phyloP scores from a whole-genome alignment of 2,113 vertebrate genomes.

The Calcarius ornatus region DNA sequence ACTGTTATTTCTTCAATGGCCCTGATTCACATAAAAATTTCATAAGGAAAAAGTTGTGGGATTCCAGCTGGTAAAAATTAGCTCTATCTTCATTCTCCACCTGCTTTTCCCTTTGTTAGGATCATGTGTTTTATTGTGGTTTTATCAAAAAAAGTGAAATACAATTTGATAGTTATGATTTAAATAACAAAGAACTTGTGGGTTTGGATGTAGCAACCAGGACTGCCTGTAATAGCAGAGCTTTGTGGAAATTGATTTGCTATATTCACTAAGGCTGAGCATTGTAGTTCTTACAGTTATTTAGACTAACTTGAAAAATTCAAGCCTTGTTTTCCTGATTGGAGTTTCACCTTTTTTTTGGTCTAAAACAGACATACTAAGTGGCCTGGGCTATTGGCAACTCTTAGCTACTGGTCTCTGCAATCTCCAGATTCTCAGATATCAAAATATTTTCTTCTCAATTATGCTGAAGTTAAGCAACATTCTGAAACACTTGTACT shows the following conservation, averaged over 20 bases:
- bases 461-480: not conserved
- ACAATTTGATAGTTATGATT: not conserved
- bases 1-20: conserved; percentile 37
- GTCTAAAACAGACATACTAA: not conserved
- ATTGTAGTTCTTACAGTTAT: not conserved
- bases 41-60: not conserved
- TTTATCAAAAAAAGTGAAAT: not conserved
- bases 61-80: conserved; percentile 18
- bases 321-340: not conserved
- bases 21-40: conserved; percentile 14
- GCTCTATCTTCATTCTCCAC: not conserved
- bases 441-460: not conserved
- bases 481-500: not conserved
- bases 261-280: not conserved
- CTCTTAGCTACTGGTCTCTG: not conserved
- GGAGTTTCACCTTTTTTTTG: not conserved
- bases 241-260: not conserved
- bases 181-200: not conserved
- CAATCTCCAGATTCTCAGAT: not conserved
- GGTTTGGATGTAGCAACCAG: not conserved
- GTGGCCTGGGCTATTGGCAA: not conserved
- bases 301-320: not conserved
- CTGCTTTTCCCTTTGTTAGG: conserved; percentile 22
- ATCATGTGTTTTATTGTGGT: not conserved
- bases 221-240: not conserved